Evolutionary conservation across 1,140 invertebrate genomes (phyloP), one percentile per base, ranked within the genome.

Genomic region (Apis cerana): DNA sequence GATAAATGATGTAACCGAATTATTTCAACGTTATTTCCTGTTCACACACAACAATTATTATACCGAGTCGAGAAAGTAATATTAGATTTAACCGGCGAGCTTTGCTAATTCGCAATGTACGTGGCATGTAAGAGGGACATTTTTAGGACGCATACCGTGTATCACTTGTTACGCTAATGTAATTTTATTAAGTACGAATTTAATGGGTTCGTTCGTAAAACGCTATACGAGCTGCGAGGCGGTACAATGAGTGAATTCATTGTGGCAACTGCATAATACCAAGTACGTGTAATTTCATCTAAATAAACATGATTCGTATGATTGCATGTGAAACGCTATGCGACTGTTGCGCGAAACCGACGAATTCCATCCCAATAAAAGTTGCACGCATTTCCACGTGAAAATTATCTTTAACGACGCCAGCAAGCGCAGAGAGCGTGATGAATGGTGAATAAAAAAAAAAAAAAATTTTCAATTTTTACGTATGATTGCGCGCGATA

Each of bases 181-280:
- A 75, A 87, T 87, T 43, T 87, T 79, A 86, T 86, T 65, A 52
- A 61, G 48, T 61, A 68, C 69, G 58, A 86, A 86, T 87, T 87
- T 75, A 86, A 87, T 75, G 67, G 48, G 62, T 74, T 72, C 62
- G 23, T 85, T 50, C 71, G 33, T 82, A 69, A 80, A 87, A 80
- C 69, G 74, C 58, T 58, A 23, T n/a, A 19, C 69, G 52, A 71
- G 56, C 67, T 48, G 69, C 12, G 50, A 23, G 61, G n/a, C 61
- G 21, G 67, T 23, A 23, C 78, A 67, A 33, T 5, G 56, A 10
- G 72, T 19, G 59, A 61, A 83, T 83, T 86, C 85, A 56, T 75
- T 27, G 61, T 4, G 54, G 62, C 69, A 27, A 52, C 43, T 43
- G 64, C 58, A 65, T 4, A 33, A 33, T 69, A 82, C 52, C 23